phyloP scores from a whole-genome alignment of 2,797 vertebrate species.

The Onychomys arenicola region DNA sequence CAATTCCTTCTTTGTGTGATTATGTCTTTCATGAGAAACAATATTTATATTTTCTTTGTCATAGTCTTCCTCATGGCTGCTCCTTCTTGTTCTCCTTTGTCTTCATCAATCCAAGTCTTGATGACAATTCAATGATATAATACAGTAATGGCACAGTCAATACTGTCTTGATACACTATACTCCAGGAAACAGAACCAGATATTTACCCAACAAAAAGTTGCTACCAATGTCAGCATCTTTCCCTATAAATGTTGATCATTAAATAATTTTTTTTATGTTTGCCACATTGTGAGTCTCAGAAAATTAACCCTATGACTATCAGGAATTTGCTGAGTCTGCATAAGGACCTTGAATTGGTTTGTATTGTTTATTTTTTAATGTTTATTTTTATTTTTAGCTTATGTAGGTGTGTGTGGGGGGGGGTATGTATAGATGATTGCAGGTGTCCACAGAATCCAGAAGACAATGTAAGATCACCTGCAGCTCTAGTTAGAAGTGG shows the following conservation, averaged over 20 bases:
- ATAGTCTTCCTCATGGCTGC: neutral
- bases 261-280: constrained; percentile 35
- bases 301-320: neutral
- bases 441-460: neutral
- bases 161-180: neutral
- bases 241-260: neutral
- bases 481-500: neutral
- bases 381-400: neutral
- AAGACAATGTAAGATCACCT: neutral
- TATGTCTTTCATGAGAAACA: neutral
- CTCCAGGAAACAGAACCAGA: neutral
- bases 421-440: neutral
- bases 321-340: neutral
- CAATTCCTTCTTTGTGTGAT: neutral
- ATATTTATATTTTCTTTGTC: neutral
- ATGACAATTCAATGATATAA: neutral
- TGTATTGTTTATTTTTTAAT: neutral
- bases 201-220: neutral
- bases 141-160: neutral
- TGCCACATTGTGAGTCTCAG: neutral
- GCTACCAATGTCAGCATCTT: neutral
- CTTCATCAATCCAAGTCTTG: constrained; percentile 34
- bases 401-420: neutral
- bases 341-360: neutral
- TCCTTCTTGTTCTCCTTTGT: neutral